Base-by-base conservation (phyloP, 2,113 vertebrate genomes). In the Gadus macrocephalus region DNA sequence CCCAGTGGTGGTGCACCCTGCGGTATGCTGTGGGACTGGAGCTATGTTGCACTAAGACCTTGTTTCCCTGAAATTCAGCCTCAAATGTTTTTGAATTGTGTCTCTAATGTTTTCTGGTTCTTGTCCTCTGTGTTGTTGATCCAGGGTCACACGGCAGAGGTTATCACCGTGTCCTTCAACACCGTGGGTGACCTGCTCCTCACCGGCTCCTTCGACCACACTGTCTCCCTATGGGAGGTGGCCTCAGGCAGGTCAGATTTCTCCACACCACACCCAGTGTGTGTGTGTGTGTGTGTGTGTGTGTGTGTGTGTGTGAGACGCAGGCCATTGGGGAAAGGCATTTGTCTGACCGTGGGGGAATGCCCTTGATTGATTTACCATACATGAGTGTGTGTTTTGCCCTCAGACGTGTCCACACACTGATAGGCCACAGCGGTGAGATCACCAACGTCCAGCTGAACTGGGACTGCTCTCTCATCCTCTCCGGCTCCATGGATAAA, bases 131-230 rank as follows among this genome's bases (percentile, higher is more conserved):
- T 73, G 70, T 55, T 67, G 38, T 31, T 9, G 22, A 38, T 72
- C 62, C 81, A 99, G 96, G 96, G 95, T 49, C 97, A 99, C 71
- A 92, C 92, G 15, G 96, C 92, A 68, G 97, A 98, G 91, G 91
- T 99, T 56, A 93, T 98, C 75, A 89, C 90, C 1, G 74, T 99
- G 74, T 93, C 93, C 64, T 99, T 99, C 79, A 94, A 96, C 89
- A 95, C 94, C 0, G 81, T 81, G 3, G 97, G 96, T 66, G 90
- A 90, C 73, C 93, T 92, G 66, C 92, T 99, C 64, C 91, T 96
- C 85, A 98, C 95, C 0, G 95, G 95, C 60, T 98, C 97, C 38
- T 97, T 97, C 75, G 97, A 99, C 85, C 93, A 96, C 67, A 95
- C 94, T 0, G 95, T 93, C 31, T 85, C 68, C 17, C 87, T 98